phyloP scores from a whole-genome alignment of 2,888 invertebrate species.

The Caenorhabditis becei region DNA sequence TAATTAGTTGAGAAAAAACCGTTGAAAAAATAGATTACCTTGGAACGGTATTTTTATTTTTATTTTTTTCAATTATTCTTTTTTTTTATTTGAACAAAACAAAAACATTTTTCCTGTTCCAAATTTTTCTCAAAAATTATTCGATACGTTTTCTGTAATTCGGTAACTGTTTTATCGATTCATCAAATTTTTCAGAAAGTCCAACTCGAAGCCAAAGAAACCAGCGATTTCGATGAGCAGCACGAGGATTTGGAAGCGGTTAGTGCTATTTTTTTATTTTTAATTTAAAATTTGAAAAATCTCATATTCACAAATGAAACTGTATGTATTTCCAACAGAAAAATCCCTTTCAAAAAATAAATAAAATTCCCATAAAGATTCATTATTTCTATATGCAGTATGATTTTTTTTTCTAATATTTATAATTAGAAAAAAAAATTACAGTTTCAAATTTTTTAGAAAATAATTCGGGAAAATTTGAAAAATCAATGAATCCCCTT shows the following conservation, averaged over 20 bases:
- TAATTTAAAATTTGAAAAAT: slow-evolving; percentile 8
- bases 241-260: slow-evolving; percentile 45
- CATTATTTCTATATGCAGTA: too few species aligned
- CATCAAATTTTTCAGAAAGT: slow-evolving; percentile 46
- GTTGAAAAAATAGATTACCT: slow-evolving; percentile 1
- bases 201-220: slow-evolving; percentile 50
- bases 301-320: neutral
- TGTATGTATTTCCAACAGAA: too few species aligned
- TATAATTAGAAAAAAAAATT: too few species aligned
- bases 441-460: neutral
- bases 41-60: neutral
- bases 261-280: slow-evolving; percentile 5
- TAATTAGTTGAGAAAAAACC: neutral
- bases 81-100: too few species aligned
- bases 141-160: neutral
- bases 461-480: neutral
- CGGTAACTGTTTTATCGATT: too few species aligned
- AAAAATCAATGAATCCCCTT: neutral
- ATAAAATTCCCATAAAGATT: too few species aligned
- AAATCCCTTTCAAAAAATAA: too few species aligned
- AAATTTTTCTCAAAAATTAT: slow-evolving; percentile 5
- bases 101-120: too few species aligned
- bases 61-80: neutral
- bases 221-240: slow-evolving; percentile 51
- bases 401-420: neutral